A percentile compares a stretch with the other conserved stretches of the same genome.
Evolutionary conservation across 1,140 invertebrate species (phyloP).

Genomic region (Danaus melanippus): DNA sequence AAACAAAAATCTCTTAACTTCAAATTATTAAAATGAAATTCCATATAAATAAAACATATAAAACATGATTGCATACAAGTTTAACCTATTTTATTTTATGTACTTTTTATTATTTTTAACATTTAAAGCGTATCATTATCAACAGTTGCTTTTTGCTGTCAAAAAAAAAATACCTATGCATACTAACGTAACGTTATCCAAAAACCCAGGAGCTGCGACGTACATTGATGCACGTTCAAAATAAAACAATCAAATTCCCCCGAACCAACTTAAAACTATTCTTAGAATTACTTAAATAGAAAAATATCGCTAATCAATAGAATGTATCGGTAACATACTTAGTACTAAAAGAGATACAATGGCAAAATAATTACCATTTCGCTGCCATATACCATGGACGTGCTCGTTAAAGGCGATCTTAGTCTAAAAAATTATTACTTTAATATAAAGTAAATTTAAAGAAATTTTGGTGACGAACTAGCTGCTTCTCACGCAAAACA

Average conservation of each 20-base stretch:
- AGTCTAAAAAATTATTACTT: constrained; percentile 47
- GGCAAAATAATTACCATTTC: constrained; percentile 47
- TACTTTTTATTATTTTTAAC: no score
- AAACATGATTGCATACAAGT: no score
- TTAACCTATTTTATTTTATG: no score
- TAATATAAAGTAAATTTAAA: constrained; percentile 57
- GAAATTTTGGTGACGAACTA: constrained; percentile 24
- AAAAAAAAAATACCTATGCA: no score
- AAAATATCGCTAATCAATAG: constrained; percentile 48
- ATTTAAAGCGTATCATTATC: no score
- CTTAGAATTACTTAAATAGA: constrained; percentile 44
- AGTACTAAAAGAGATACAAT: constrained; percentile 37
- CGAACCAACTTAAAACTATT: constrained; percentile 25
- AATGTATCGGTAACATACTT: constrained; percentile 44
- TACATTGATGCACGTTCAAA: no score
- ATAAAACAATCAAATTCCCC: constrained; percentile 9
- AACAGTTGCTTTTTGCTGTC: no score
- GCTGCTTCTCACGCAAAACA: constrained; percentile 14
- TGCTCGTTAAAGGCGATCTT: constrained; percentile 59
- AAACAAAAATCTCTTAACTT: no score
- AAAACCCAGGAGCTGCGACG: no score
- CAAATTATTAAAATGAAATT: no score
- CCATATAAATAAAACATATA: no score
- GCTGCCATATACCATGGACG: constrained; percentile 59
- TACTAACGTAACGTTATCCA: no score